Percentiles rank a stretch among this genome's conserved stretches.
These are phyloP conservation scores for Rhinophrynus dorsalis DNA, from an alignment of 2,797 vertebrate genomes.

Conservation along the genomic window DNA sequence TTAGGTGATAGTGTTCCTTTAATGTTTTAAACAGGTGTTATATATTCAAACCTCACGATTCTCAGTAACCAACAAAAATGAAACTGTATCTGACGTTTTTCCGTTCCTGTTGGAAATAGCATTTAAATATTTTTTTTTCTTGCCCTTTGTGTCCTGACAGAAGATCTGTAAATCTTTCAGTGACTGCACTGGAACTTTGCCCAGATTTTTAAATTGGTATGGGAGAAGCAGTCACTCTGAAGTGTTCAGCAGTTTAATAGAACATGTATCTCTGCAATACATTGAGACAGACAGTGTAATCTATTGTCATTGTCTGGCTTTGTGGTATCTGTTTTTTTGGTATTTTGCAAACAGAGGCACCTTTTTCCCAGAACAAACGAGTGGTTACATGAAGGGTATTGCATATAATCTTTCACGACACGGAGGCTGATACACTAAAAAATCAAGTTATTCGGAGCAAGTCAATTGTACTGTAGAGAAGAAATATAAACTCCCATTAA, in stretches of 20 bases:
- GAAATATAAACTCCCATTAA: too few relatives aligned
- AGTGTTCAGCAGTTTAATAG: slow-evolving; percentile 44
- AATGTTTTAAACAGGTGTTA: slow-evolving; percentile 19
- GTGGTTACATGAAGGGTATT: slow-evolving; percentile 30
- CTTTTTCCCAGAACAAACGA: slow-evolving; percentile 12
- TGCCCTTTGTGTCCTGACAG: slow-evolving; percentile 25
- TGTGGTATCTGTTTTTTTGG: slow-evolving; percentile 34
- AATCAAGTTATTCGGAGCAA: too few relatives aligned
- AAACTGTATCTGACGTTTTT: not conserved
- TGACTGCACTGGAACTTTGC: slow-evolving; percentile 38
- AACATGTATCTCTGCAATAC: slow-evolving; percentile 35
- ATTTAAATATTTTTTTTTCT: slow-evolving; percentile 27
- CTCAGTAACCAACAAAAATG: not conserved
- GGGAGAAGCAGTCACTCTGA: slow-evolving; percentile 40
- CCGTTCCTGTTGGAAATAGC: slow-evolving; percentile 14
- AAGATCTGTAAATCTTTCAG: slow-evolving; percentile 44
- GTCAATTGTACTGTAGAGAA: too few relatives aligned
- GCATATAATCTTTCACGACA: slow-evolving; percentile 1
- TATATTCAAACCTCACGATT: not conserved
- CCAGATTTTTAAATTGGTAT: slow-evolving; percentile 47
- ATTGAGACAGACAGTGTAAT: slow-evolving; percentile 40
- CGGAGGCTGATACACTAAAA: too few relatives aligned
- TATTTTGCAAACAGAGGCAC: slow-evolving; percentile 37
- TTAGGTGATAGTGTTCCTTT: too few relatives aligned
- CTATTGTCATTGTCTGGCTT: slow-evolving; percentile 40